phyloP scores from a whole-genome alignment of 2,888 invertebrate genomes.

The Aethes cnicana region DNA sequence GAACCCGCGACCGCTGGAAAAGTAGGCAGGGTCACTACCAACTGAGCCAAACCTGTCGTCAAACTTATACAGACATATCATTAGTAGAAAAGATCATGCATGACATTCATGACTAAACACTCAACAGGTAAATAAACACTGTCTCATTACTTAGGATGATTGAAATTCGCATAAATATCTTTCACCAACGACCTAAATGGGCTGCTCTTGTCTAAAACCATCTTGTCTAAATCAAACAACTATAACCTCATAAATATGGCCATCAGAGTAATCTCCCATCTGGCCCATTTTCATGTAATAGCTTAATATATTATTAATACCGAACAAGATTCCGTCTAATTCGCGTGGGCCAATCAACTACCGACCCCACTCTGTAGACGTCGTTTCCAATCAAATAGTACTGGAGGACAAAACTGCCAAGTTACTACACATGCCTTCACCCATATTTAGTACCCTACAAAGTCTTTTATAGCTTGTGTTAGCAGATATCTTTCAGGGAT shows the following conservation, averaged over 20 bases:
- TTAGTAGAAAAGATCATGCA: too few relatives aligned
- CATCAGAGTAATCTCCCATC: constrained; percentile 19
- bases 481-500: not conserved
- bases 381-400: constrained; percentile 59
- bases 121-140: too few relatives aligned
- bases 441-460: not conserved
- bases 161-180: too few relatives aligned
- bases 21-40: too few relatives aligned
- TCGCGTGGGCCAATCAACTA: constrained; percentile 52
- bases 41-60: too few relatives aligned
- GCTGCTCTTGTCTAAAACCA: not conserved
- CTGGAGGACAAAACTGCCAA: constrained; percentile 25
- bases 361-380: constrained; percentile 57
- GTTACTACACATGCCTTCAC: constrained; percentile 1
- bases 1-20: too few relatives aligned
- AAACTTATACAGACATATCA: too few relatives aligned
- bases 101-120: too few relatives aligned
- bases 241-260: constrained; percentile 22
- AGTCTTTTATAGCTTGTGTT: constrained; percentile 2
- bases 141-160: too few relatives aligned
- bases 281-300: constrained; percentile 25
- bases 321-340: constrained; percentile 48
- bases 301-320: constrained; percentile 45
- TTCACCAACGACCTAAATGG: not conserved
- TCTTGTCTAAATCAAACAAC: constrained; percentile 7